Conservation (phyloP, 1,140 invertebrate species). For the Achroia grisella region DNA sequence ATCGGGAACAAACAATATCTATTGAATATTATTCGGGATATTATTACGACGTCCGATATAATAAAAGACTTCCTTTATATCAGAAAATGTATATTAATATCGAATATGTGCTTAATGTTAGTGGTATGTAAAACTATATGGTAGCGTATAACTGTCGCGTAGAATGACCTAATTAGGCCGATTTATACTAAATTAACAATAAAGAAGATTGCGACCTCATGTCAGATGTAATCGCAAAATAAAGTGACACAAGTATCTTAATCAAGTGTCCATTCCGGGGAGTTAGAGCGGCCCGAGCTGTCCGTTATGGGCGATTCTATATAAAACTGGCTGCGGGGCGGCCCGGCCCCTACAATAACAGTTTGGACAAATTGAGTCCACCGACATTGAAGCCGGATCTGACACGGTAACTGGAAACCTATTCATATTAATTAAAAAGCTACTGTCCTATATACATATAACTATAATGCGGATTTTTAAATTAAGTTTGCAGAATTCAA, state of each 20-base stretch:
- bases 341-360: slow-evolving; percentile 57
- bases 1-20: slow-evolving; percentile 13
- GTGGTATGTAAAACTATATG: no score
- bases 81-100: no score
- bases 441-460: no score
- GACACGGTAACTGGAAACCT: slow-evolving; percentile 20
- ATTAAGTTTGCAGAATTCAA: no score
- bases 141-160: background rate
- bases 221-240: slow-evolving; percentile 58
- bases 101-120: no score
- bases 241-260: slow-evolving; percentile 66
- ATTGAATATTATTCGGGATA: background rate
- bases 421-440: slow-evolving; percentile 16
- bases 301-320: slow-evolving; percentile 56
- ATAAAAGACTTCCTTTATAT: no score
- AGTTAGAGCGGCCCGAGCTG: slow-evolving; percentile 43
- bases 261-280: slow-evolving; percentile 61
- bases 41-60: no score
- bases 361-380: slow-evolving; percentile 65
- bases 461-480: no score
- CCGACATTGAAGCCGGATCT: slow-evolving; percentile 48
- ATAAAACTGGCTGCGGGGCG: slow-evolving; percentile 48
- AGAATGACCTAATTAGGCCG: slow-evolving; percentile 30
- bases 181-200: slow-evolving; percentile 60
- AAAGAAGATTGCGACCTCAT: slow-evolving; percentile 51